Evolutionary conservation across 37 sponge, comb jelly and placozoan species (phyloP).

Genomic region (Halichondria panicea): DNA sequence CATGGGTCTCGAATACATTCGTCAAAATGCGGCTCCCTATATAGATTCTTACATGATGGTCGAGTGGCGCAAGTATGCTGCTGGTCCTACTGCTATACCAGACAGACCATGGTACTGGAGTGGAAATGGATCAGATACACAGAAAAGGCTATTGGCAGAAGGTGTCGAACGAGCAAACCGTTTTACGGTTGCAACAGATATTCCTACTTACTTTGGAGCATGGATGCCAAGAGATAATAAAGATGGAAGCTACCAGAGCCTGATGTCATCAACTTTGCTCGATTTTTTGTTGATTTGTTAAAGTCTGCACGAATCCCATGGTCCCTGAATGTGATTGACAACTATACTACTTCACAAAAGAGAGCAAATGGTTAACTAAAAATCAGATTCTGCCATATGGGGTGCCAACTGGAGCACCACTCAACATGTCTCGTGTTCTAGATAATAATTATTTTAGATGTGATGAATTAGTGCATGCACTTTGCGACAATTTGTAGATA

Average conservation of each 20-base stretch:
- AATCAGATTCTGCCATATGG: not conserved
- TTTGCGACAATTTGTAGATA: no score
- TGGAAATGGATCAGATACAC: not conserved
- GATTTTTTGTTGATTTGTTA: constrained; percentile 3
- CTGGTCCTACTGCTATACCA: no score
- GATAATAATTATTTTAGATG: not conserved
- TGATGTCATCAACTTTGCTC: constrained; percentile 3
- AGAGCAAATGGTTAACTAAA: not conserved
- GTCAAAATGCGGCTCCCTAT: not conserved
- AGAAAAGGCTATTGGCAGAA: not conserved
- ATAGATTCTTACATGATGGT: not conserved
- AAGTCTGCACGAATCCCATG: not conserved
- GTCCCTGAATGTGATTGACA: constrained; percentile 7
- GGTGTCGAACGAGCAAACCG: not conserved
- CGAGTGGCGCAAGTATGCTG: not conserved
- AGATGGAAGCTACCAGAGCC: not conserved
- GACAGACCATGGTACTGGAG: constrained; percentile 1
- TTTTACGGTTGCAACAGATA: not conserved
- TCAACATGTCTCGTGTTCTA: not conserved
- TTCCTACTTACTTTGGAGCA: not conserved
- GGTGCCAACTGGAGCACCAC: not conserved
- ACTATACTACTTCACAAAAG: not conserved
- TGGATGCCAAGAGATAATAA: constrained; percentile 6
- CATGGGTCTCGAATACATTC: not conserved
- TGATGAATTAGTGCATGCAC: not conserved